These are phyloP conservation scores for Indicator indicator DNA, from an alignment of 2,113 vertebrate species.

Conservation along the genomic window DNA sequence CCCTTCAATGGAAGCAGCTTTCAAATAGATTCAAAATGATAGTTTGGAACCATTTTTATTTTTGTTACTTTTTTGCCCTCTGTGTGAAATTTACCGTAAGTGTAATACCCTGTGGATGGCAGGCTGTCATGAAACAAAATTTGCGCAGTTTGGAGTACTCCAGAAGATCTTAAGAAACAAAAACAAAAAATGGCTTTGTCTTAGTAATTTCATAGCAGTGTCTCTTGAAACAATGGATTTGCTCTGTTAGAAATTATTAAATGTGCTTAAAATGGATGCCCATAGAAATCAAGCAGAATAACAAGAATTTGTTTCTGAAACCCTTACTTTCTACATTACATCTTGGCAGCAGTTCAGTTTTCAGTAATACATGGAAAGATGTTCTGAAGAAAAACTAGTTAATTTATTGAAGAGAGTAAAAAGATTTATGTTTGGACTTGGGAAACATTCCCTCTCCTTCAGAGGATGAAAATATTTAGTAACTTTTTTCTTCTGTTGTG, in stretches of 20 bases:
- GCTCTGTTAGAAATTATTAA: not conserved
- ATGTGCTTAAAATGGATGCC: not conserved
- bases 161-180: not conserved
- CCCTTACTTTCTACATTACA: not conserved
- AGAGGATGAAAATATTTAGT: not conserved
- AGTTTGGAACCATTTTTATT: not conserved
- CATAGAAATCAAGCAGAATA: not conserved
- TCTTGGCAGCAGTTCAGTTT: not conserved
- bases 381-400: not conserved
- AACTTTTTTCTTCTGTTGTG: not conserved
- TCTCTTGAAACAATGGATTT: not conserved
- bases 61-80: not conserved
- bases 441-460: not conserved
- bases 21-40: not conserved
- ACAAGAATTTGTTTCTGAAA: not conserved
- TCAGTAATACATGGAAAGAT: not conserved
- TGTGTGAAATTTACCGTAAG: not conserved
- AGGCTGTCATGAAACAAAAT: not conserved
- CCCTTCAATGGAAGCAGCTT: not conserved
- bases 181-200: accelerated
- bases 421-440: not conserved
- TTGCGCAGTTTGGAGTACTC: not conserved
- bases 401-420: not conserved
- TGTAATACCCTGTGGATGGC: not conserved
- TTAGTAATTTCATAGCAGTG: not conserved